Conservation (phyloP, 2,113 vertebrate species). For the Calyptomena viridis region DNA sequence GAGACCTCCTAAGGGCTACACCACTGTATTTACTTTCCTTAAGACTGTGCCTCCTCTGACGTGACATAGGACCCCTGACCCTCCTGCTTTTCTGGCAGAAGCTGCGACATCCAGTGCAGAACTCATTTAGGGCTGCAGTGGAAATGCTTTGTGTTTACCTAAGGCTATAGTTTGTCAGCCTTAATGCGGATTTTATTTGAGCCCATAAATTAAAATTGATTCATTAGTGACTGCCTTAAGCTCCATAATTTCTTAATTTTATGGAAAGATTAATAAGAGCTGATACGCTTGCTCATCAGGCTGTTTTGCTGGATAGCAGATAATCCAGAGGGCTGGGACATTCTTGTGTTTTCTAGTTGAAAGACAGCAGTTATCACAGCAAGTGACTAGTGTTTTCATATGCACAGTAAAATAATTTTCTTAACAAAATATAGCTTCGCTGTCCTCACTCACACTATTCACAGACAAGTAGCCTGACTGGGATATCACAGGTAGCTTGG, state of each 20-base stretch:
- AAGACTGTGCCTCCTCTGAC: background rate
- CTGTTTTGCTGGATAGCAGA: constrained; percentile 18
- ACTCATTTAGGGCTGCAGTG: constrained; percentile 7
- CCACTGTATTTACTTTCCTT: background rate
- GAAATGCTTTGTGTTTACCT: constrained; percentile 42
- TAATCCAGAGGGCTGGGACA: background rate
- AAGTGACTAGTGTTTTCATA: background rate
- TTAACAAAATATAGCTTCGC: background rate
- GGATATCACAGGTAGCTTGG: background rate
- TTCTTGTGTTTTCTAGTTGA: background rate
- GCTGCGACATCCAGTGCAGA: background rate
- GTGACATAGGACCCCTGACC: background rate
- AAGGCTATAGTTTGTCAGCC: constrained; percentile 48
- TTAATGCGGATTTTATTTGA: constrained; percentile 66
- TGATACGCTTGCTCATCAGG: background rate
- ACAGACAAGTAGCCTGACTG: background rate
- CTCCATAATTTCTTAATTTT: constrained; percentile 39
- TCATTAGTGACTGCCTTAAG: constrained; percentile 63
- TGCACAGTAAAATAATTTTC: background rate
- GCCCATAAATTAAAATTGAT: constrained; percentile 63
- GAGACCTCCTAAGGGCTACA: background rate
- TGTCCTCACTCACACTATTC: background rate
- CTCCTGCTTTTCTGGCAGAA: background rate
- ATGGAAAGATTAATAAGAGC: constrained; percentile 47
- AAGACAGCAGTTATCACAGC: background rate